Evolutionary conservation across 2,888 invertebrate species (phyloP).

Genomic region (Cyclophora punctaria): DNA sequence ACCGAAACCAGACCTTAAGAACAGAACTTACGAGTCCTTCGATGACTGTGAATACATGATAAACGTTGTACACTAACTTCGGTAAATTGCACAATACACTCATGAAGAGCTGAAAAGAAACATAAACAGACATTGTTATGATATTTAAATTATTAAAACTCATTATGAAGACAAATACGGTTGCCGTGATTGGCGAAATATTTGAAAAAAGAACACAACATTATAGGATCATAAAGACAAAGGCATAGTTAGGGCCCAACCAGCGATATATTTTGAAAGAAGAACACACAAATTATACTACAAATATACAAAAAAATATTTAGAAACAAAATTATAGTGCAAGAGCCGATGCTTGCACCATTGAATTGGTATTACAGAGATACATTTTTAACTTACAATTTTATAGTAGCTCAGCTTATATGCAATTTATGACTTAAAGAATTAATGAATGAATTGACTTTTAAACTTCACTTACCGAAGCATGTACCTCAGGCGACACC

Average conservation of each 20-base stretch:
- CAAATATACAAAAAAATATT: not conserved
- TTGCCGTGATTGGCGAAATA: too few species aligned
- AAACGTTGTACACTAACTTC: constrained; percentile 49
- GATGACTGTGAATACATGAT: constrained; percentile 44
- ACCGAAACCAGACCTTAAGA: too few species aligned
- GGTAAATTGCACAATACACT: constrained; percentile 52
- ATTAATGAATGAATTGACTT: too few species aligned
- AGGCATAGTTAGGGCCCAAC: too few species aligned
- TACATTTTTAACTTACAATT: too few species aligned
- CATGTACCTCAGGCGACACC: constrained; percentile 47
- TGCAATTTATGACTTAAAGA: too few species aligned
- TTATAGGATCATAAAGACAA: too few species aligned
- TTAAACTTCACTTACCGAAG: constrained; percentile 45
- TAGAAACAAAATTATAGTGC: not conserved
- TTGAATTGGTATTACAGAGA: too few species aligned
- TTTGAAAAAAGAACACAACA: too few species aligned
- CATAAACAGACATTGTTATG: not conserved
- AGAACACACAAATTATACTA: not conserved
- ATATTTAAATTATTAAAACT: too few species aligned
- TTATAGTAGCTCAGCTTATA: not conserved
- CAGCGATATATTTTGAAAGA: too few species aligned
- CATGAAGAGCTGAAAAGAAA: constrained; percentile 48
- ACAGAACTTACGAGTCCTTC: constrained; percentile 44
- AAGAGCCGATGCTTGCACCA: not conserved
- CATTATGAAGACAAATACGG: too few species aligned